These are phyloP conservation scores for Meiosimyza platycephala DNA, from an alignment of 2,888 invertebrate species.

Conservation along the genomic window DNA sequence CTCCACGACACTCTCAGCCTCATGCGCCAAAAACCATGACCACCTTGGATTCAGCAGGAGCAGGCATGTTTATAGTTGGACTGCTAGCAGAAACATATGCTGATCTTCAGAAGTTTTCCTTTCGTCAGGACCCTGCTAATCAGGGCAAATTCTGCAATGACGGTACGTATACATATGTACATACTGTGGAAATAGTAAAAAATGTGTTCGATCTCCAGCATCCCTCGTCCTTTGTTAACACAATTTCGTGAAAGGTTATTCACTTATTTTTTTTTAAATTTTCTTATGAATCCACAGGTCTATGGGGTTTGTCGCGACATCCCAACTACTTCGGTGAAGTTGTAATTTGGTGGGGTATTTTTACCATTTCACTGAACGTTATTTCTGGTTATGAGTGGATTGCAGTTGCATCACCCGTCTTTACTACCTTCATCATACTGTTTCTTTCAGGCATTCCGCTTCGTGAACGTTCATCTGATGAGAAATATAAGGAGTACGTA, in stretches of 20 bases:
- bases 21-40: slow-evolving; percentile 87
- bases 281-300: slow-evolving; percentile 66
- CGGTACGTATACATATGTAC: slow-evolving; percentile 69
- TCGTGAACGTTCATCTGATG: slow-evolving; percentile 87
- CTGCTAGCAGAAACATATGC: slow-evolving; percentile 89
- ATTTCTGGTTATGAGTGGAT: slow-evolving; percentile 88
- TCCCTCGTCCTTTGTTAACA: too few species aligned
- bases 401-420: slow-evolving; percentile 83
- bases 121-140: slow-evolving; percentile 88
- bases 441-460: slow-evolving; percentile 92
- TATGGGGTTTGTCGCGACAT: slow-evolving; percentile 90
- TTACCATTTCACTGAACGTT: slow-evolving; percentile 87
- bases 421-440: slow-evolving; percentile 86
- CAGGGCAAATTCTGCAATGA: slow-evolving; percentile 94
- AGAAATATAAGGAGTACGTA: slow-evolving; percentile 85
- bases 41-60: slow-evolving; percentile 86
- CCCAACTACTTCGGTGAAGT: slow-evolving; percentile 97
- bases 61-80: slow-evolving; percentile 86
- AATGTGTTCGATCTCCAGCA: too few species aligned
- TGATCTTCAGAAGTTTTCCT: slow-evolving; percentile 92
- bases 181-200: background rate
- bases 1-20: slow-evolving; percentile 81
- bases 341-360: slow-evolving; percentile 93
- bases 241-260: too few species aligned
- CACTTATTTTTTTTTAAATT: slow-evolving; percentile 5